These are phyloP conservation scores for Pseudorhombus dupliciocellatus DNA, from an alignment of 2,113 vertebrate species.

Conservation along the genomic window DNA sequence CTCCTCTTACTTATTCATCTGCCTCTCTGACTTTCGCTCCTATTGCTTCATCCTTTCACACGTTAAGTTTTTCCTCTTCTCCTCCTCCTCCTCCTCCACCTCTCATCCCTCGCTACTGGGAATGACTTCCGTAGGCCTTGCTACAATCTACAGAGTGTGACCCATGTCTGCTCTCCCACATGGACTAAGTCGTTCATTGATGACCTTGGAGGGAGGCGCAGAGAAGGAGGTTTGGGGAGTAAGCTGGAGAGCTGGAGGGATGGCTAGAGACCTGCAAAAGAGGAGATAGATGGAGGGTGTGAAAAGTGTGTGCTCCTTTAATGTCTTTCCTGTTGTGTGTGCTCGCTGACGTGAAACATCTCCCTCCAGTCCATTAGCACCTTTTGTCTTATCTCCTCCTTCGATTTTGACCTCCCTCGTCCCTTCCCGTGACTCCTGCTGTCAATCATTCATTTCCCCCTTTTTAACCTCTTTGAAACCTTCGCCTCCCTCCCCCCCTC, in stretches of 20 bases:
- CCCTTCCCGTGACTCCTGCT: background rate
- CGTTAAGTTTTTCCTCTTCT: background rate
- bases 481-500: background rate
- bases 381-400: background rate
- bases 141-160: background rate
- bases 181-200: constrained; percentile 22
- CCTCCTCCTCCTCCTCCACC: background rate
- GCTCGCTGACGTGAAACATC: constrained; percentile 3
- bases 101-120: constrained; percentile 30
- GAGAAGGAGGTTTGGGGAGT: constrained; percentile 9
- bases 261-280: constrained; percentile 48
- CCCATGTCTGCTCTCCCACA: constrained; percentile 15
- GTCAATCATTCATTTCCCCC: constrained; percentile 17
- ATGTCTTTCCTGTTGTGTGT: background rate
- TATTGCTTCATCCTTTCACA: constrained; percentile 18
- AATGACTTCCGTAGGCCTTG: constrained; percentile 23
- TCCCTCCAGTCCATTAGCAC: constrained; percentile 30
- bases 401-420: constrained; percentile 15
- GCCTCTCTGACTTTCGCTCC: background rate
- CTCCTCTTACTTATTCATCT: constrained; percentile 30
- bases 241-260: constrained; percentile 11
- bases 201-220: constrained; percentile 66
- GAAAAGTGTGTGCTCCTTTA: constrained; percentile 20
- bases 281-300: constrained; percentile 17
- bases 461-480: constrained; percentile 18